Conservation (phyloP, 2,888 invertebrate genomes). For the Drosophila emarginata region DNA sequence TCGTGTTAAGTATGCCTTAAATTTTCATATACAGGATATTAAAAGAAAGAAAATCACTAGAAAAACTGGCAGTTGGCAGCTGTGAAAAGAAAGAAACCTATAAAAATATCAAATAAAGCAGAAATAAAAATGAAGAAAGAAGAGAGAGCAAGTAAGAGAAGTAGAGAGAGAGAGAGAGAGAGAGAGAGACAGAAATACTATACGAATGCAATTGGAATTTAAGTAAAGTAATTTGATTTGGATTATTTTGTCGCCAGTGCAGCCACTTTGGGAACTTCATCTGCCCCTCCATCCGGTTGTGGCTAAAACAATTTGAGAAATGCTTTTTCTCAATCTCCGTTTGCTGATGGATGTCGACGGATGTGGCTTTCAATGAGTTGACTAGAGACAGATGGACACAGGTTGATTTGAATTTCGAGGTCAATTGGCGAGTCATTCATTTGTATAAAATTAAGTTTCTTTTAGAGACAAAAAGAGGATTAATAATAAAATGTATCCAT, state of each 20-base stretch:
- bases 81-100: constrained; percentile 42
- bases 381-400: constrained; percentile 1
- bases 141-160: constrained; percentile 13
- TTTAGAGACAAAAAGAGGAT: background rate
- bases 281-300: constrained; percentile 26
- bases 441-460: background rate
- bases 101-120: constrained; percentile 17
- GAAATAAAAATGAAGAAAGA: constrained; percentile 15
- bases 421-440: constrained; percentile 30
- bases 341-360: constrained; percentile 23
- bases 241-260: constrained; percentile 50
- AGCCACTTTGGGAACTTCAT: constrained; percentile 35
- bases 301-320: constrained; percentile 47
- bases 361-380: constrained; percentile 4
- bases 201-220: constrained; percentile 61
- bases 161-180: constrained; percentile 16
- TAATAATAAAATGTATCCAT: background rate
- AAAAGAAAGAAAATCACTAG: constrained; percentile 19
- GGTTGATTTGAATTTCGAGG: constrained; percentile 29
- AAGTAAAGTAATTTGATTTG: constrained; percentile 65
- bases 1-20: no score
- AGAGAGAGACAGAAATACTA: constrained; percentile 33
- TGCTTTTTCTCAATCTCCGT: constrained; percentile 37
- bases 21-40: background rate
- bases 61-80: constrained; percentile 46